These are phyloP conservation scores for Phalacrocorax aristotelis DNA, from an alignment of 2,113 vertebrate genomes.

Conservation along the genomic window DNA sequence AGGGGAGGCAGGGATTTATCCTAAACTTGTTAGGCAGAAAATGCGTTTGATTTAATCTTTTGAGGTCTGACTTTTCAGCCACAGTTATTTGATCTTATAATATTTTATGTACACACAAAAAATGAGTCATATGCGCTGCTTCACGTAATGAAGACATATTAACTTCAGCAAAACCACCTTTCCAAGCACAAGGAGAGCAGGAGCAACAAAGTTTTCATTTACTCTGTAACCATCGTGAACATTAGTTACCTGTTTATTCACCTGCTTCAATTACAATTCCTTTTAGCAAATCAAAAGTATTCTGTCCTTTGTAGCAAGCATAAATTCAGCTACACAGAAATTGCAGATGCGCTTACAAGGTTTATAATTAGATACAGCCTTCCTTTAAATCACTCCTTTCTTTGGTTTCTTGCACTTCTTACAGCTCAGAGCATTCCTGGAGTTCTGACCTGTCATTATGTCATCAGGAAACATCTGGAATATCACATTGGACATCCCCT, in stretches of 20 bases:
- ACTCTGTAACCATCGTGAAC: background rate
- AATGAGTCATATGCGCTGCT: background rate
- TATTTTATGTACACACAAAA: background rate
- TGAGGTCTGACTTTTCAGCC: conserved; percentile 9
- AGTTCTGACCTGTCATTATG: background rate
- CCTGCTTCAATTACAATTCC: background rate
- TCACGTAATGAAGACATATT: background rate
- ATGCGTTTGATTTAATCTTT: background rate
- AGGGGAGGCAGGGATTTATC: background rate
- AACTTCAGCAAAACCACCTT: background rate
- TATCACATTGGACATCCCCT: background rate
- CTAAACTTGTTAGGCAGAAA: background rate
- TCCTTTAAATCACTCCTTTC: background rate
- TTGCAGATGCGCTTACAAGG: background rate
- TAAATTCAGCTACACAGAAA: background rate
- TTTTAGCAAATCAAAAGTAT: background rate
- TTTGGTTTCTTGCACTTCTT: background rate
- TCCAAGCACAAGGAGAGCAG: background rate
- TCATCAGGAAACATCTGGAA: conserved; percentile 11
- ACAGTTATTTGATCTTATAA: background rate
- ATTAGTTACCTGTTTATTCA: background rate
- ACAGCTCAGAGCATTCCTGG: background rate
- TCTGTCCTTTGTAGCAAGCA: background rate
- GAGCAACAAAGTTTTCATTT: background rate
- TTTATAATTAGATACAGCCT: accelerated